These are phyloP conservation scores for Kudoa iwatai DNA, from an alignment of 30 jellyfish, hydroid and myxozoan genomes.

Conservation along the genomic window DNA sequence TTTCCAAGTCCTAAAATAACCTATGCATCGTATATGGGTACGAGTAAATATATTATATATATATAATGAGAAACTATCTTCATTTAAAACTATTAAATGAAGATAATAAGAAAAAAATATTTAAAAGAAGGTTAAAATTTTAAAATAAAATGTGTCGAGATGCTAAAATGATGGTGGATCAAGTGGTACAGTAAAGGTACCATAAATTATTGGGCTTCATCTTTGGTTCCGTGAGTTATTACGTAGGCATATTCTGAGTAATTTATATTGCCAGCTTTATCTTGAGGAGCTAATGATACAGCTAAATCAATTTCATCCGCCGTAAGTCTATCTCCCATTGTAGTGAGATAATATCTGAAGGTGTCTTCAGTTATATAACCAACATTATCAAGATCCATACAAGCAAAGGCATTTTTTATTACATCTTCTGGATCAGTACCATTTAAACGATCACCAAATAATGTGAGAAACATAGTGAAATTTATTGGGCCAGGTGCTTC, in stretches of 20 bases:
- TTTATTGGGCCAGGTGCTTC: conserved; percentile 99
- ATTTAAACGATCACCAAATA: conserved; percentile 63
- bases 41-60: too few species aligned
- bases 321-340: conserved; percentile 93
- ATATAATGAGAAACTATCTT: too few species aligned
- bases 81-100: too few species aligned
- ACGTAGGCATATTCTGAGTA: conserved; percentile 69
- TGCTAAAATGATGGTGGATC: too few species aligned
- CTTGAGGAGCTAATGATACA: conserved; percentile 67
- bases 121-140: too few species aligned
- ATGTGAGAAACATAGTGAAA: conserved; percentile 77
- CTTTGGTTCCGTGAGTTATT: conserved; percentile 76
- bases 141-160: too few species aligned
- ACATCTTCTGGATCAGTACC: conserved; percentile 99
- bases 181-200: too few species aligned
- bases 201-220: conserved; percentile 15
- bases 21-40: too few species aligned
- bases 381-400: conserved; percentile 61
- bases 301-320: conserved; percentile 56
- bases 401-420: conserved; percentile 68
- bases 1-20: too few species aligned
- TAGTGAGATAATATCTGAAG: conserved; percentile 32
- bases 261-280: conserved; percentile 32
- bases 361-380: conserved; percentile 34
- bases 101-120: too few species aligned